Conservation (phyloP, 2,113 vertebrate genomes). For the Zingel zingel region DNA sequence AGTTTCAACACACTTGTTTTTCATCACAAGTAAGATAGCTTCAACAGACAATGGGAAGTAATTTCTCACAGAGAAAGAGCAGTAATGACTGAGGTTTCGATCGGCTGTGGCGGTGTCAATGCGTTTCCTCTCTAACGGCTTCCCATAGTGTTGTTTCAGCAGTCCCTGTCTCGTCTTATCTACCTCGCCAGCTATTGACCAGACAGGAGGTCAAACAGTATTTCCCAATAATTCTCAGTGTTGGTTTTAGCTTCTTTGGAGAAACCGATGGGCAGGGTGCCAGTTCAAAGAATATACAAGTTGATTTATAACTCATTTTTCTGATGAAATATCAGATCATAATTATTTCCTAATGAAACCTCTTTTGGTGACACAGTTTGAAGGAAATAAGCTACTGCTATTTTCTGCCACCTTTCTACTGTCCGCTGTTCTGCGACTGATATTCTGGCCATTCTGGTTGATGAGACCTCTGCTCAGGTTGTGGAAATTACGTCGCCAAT, state of each 20-base stretch:
- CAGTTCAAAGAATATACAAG: background rate
- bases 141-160: conserved; percentile 65
- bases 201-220: conserved; percentile 33
- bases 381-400: background rate
- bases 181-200: conserved; percentile 47
- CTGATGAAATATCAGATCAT: background rate
- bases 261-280: background rate
- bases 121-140: conserved; percentile 41
- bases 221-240: conserved; percentile 23
- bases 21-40: background rate
- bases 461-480: background rate
- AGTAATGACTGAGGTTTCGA: conserved; percentile 40
- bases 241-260: conserved; percentile 10
- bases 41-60: conserved; percentile 25
- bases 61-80: conserved; percentile 23
- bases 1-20: background rate
- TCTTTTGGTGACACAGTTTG: background rate
- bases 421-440: background rate
- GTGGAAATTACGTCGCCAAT: background rate
- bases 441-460: background rate
- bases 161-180: conserved; percentile 52
- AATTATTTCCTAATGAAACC: background rate
- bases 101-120: conserved; percentile 19
- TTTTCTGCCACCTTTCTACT: background rate
- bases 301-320: background rate